Percentiles rank a stretch among this genome's conserved stretches.
Evolutionary conservation across 2,797 vertebrate species (phyloP).

Genomic region (Enteromius treurensis): DNA sequence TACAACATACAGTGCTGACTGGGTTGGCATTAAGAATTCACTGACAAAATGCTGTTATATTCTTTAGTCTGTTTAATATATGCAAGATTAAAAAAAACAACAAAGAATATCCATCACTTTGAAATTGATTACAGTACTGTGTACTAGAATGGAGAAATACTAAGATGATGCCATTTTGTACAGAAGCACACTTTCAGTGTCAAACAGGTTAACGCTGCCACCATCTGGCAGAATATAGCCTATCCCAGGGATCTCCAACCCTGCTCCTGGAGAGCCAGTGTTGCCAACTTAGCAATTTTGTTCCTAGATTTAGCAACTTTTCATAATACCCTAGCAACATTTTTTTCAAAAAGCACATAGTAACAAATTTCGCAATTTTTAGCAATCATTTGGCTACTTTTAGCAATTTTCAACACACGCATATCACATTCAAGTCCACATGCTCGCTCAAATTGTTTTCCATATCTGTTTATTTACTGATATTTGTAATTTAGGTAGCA

Average conservation of each 20-base stretch:
- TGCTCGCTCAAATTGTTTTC: too few species aligned
- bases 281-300: too few species aligned
- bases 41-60: background rate
- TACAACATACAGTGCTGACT: background rate
- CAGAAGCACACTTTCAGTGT: background rate
- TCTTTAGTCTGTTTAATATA: background rate
- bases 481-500: too few species aligned
- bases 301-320: too few species aligned
- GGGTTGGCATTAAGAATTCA: background rate
- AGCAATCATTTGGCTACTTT: too few species aligned
- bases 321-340: too few species aligned
- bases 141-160: background rate
- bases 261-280: background rate
- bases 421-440: too few species aligned
- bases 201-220: slow-evolving; percentile 19
- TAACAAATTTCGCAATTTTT: too few species aligned
- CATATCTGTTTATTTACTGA: too few species aligned
- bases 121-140: background rate
- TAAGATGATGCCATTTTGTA: background rate
- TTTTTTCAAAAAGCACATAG: too few species aligned
- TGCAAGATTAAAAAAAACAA: background rate
- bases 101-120: background rate
- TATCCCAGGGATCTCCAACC: background rate
- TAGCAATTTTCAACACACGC: too few species aligned
- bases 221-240: slow-evolving; percentile 2